Conservation (phyloP, 2,113 vertebrate genomes). For the Bubo bubo region DNA sequence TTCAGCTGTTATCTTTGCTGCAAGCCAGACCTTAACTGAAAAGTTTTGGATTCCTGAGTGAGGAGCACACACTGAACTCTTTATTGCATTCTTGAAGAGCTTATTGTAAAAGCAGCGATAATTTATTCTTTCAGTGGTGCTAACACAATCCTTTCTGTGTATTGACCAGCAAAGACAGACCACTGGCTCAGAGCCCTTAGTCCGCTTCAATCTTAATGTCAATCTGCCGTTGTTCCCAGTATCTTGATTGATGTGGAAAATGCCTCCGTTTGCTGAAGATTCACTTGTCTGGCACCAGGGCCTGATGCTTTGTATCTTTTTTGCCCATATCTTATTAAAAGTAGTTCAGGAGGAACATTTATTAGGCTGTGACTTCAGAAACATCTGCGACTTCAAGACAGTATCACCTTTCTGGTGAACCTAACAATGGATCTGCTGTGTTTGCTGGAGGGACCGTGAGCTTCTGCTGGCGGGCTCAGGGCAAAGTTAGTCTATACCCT, state of each 20-base stretch:
- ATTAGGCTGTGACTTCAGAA: background rate
- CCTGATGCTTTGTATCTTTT: background rate
- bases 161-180: conserved; percentile 58
- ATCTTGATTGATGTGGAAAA: conserved; percentile 22
- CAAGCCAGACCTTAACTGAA: conserved; percentile 57
- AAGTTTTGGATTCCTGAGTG: conserved; percentile 70
- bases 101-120: conserved; percentile 66
- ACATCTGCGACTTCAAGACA: background rate
- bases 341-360: background rate
- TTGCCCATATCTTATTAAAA: background rate
- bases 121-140: conserved; percentile 65
- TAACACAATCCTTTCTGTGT: conserved; percentile 68
- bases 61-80: conserved; percentile 66
- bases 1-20: conserved; percentile 70
- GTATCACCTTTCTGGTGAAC: background rate
- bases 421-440: background rate
- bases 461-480: background rate
- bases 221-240: conserved; percentile 33
- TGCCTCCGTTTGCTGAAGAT: background rate
- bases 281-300: background rate
- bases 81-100: conserved; percentile 68
- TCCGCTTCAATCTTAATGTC: conserved; percentile 6
- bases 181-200: conserved; percentile 41
- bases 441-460: background rate
- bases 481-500: background rate